Percentiles rank a stretch among this genome's conserved stretches.
These are phyloP conservation scores for Enoplosus armatus DNA, from an alignment of 2,797 vertebrate genomes.

Conservation along the genomic window DNA sequence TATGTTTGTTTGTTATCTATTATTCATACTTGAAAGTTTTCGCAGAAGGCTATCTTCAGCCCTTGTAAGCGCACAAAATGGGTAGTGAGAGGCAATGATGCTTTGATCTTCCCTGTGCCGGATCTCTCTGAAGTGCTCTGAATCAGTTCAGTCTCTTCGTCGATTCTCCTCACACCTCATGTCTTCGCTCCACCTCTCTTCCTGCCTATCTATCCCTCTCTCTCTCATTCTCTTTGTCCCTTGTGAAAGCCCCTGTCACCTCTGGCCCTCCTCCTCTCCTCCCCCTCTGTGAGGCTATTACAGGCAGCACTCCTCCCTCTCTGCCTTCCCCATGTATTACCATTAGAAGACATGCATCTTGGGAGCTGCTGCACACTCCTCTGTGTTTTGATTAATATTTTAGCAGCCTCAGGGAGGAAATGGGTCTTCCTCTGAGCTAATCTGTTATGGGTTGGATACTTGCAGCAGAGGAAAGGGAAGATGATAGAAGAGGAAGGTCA, in stretches of 20 bases:
- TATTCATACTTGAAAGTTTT: slow-evolving; percentile 71
- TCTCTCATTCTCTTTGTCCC: slow-evolving; percentile 79
- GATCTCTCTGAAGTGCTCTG: slow-evolving; percentile 65
- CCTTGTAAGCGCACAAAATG: slow-evolving; percentile 60
- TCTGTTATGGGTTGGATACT: slow-evolving; percentile 90
- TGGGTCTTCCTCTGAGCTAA: slow-evolving; percentile 94
- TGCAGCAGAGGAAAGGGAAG: slow-evolving; percentile 81
- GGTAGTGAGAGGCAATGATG: slow-evolving; percentile 51
- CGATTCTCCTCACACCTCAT: slow-evolving; percentile 83
- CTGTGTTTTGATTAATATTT: slow-evolving; percentile 99
- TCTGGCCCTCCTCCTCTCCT: slow-evolving; percentile 85
- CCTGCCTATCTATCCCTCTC: slow-evolving; percentile 67
- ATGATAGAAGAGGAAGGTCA: slow-evolving; percentile 83
- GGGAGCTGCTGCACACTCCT: slow-evolving; percentile 93
- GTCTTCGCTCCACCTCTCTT: slow-evolving; percentile 71
- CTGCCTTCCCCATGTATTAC: slow-evolving; percentile 90
- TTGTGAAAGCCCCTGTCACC: slow-evolving; percentile 83
- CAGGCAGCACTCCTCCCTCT: slow-evolving; percentile 90
- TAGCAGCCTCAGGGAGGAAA: slow-evolving; percentile 95
- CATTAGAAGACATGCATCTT: slow-evolving; percentile 95
- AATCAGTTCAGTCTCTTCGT: slow-evolving; percentile 69
- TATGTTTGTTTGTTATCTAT: slow-evolving; percentile 69
- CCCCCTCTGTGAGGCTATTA: slow-evolving; percentile 89
- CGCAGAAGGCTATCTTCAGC: slow-evolving; percentile 57
- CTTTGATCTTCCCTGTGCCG: slow-evolving; percentile 68